These are phyloP conservation scores for Argyrosomus japonicus DNA, from an alignment of 2,113 vertebrate genomes.

Conservation along the genomic window DNA sequence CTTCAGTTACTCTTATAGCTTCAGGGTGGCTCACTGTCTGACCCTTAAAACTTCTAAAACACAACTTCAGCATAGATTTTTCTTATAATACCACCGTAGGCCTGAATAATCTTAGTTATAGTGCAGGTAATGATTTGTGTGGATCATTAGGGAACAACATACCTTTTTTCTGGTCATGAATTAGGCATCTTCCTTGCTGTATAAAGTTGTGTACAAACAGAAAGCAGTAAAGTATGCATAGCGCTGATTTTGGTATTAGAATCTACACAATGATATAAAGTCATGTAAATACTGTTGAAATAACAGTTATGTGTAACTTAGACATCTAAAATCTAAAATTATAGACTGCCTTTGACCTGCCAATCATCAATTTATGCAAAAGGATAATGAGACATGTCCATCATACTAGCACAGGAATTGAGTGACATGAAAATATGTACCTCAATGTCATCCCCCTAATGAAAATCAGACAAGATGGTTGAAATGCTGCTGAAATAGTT, in stretches of 20 bases:
- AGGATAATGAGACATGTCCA: background rate
- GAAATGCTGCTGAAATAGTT: conserved; percentile 4
- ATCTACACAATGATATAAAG: background rate
- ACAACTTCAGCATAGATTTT: background rate
- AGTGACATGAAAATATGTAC: conserved; percentile 22
- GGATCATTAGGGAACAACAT: background rate
- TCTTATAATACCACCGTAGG: background rate
- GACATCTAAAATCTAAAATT: background rate
- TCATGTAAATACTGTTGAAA: background rate
- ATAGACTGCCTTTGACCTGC: background rate
- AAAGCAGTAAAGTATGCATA: background rate
- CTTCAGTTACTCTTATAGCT: background rate
- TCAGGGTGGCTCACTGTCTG: background rate
- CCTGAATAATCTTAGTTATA: background rate
- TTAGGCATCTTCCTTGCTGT: background rate
- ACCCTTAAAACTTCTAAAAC: background rate
- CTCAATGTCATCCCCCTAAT: background rate
- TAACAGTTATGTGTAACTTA: background rate
- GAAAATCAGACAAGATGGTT: conserved; percentile 13
- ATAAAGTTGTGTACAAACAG: background rate
- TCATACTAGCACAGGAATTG: background rate
- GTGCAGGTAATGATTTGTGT: background rate
- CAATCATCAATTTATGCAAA: conserved; percentile 1
- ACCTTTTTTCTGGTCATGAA: background rate
- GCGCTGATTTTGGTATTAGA: background rate